A percentile compares a stretch with the other conserved stretches of the same genome.
Conservation (phyloP, 2,113 vertebrate genomes). For the Marmota monax region DNA sequence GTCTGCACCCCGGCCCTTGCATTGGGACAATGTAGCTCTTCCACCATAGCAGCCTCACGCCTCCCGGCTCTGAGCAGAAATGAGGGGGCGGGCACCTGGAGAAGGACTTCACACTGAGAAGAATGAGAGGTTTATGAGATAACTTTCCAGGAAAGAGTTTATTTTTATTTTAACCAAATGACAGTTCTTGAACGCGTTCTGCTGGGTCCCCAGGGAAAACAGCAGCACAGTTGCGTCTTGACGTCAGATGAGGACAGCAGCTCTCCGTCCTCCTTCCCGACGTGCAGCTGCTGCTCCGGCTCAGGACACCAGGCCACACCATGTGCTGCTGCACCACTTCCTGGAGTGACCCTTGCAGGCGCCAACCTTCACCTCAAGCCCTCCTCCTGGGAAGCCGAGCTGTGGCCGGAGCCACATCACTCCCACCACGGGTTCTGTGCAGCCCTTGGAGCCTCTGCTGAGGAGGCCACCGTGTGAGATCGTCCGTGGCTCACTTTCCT, state of each 20-base stretch:
- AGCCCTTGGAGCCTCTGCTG: background rate
- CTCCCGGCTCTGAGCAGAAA: background rate
- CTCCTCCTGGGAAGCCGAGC: too few relatives aligned
- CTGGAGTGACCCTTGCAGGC: too few relatives aligned
- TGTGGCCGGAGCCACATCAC: too few relatives aligned
- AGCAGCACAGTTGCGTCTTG: background rate
- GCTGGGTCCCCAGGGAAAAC: background rate
- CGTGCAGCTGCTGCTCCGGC: too few relatives aligned
- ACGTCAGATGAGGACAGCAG: fast-evolving
- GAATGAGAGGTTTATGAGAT: too few relatives aligned
- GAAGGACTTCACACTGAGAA: too few relatives aligned
- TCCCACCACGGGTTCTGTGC: too few relatives aligned
- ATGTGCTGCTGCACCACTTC: too few relatives aligned
- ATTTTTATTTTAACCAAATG: too few relatives aligned
- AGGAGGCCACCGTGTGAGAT: background rate
- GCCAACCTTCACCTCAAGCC: too few relatives aligned
- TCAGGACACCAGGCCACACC: too few relatives aligned
- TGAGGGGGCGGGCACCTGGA: fast-evolving
- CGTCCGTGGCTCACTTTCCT: background rate
- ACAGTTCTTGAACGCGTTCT: background rate
- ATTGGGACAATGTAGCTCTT: fast-evolving
- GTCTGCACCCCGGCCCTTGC: fast-evolving
- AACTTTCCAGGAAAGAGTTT: background rate
- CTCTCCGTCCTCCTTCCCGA: fast-evolving
- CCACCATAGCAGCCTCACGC: too few relatives aligned